Conservation (phyloP, 53 echinoderm and acorn worm species). For the Paelopatides confundens region DNA sequence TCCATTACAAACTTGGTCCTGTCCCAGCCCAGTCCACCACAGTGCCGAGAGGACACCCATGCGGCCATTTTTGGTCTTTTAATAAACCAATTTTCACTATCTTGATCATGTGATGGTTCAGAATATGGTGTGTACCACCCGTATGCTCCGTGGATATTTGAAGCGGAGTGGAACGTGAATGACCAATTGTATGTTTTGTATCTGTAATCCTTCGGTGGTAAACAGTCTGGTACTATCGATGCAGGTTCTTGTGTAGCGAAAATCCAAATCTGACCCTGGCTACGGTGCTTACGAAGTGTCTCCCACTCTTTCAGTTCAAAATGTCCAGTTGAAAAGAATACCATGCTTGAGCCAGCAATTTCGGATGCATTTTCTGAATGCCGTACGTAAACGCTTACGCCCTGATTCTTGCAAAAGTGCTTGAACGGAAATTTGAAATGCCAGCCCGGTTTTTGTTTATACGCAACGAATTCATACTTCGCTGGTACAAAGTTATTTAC, state of each 20-base stretch:
- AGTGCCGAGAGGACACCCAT: conserved; percentile 25
- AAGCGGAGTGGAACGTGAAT: conserved; percentile 17
- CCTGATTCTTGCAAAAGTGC: background rate
- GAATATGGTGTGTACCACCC: conserved; percentile 25
- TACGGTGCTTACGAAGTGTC: background rate
- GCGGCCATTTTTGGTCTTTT: background rate
- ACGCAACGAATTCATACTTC: background rate
- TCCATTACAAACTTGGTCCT: background rate
- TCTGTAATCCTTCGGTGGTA: conserved; percentile 17
- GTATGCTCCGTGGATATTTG: conserved; percentile 11
- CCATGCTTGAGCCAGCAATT: background rate
- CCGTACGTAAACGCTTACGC: background rate
- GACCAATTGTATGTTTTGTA: conserved; percentile 17
- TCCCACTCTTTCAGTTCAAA: conserved; percentile 12
- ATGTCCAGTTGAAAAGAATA: conserved; percentile 11
- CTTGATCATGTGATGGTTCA: background rate
- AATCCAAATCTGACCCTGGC: conserved; percentile 12
- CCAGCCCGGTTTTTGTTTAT: conserved; percentile 9
- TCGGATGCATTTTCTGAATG: background rate
- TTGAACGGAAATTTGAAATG: background rate
- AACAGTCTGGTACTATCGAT: background rate
- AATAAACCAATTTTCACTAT: background rate
- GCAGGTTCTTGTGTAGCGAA: conserved; percentile 20
- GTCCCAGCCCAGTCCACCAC: conserved; percentile 19
- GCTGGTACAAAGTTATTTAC: too few relatives aligned